Evolutionary conservation across 2,113 vertebrate species (phyloP).

Genomic region (Cyprinodon variegatus): DNA sequence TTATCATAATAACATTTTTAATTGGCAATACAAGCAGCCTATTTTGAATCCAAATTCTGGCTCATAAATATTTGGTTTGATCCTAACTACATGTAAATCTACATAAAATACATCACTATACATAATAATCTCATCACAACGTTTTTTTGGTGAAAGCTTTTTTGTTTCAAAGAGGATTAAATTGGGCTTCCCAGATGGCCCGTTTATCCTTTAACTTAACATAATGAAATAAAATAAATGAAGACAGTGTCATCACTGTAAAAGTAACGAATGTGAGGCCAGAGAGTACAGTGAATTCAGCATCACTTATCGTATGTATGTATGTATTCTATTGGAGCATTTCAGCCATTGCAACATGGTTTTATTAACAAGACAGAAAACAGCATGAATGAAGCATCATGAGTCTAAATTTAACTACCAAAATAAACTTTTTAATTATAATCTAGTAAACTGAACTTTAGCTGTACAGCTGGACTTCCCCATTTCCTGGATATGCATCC

Average conservation of each 20-base stretch:
- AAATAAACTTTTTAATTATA: not conserved
- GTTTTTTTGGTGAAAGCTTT: not conserved
- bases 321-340: not conserved
- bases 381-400: no score
- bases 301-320: no score
- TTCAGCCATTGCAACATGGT: not conserved
- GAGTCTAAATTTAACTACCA: no score
- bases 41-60: not conserved
- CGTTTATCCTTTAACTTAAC: no score
- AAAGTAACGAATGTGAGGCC: no score
- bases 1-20: no score
- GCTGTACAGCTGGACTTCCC: slow-evolving; percentile 1
- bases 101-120: not conserved
- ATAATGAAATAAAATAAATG: not conserved
- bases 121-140: not conserved
- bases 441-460: not conserved
- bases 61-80: not conserved
- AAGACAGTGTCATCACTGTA: not conserved
- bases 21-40: no score
- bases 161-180: not conserved
- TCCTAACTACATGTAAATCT: not conserved
- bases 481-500: slow-evolving; percentile 26
- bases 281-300: no score
- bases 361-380: not conserved
- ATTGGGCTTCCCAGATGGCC: no score